Evolutionary conservation across 2,797 vertebrate genomes (phyloP), one percentile per base, ranked within the genome.

Genomic region (Microctenopoma stevenorrisi): DNA sequence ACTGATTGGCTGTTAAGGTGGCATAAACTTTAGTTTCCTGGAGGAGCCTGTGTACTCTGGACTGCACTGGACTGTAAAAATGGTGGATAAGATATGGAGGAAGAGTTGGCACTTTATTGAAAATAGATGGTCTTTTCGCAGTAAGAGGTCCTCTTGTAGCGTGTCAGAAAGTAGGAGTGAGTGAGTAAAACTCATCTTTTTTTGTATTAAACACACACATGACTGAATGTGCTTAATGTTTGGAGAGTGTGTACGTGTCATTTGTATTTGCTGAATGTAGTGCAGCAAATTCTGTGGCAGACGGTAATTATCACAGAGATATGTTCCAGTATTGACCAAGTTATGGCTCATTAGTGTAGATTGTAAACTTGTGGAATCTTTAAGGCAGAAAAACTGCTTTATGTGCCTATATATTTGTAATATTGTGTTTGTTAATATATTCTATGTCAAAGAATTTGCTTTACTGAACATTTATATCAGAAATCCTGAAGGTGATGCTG

Each of bases 51-150:
- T 91, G 91, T 78, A 91, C 93, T 94, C 94, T 94, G 93, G 90
- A 91, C 94, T 74, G 74, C 25, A 71, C 61, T 76, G 72, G 68
- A 60, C 87, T 74, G 83, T 63, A 44, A 89, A 74, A 81, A 89
- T 91, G 92, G 83, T 91, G 84, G 92, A 94, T 87, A 92, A 92
- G 74, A 84, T 94, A 35, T 94, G 92, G 92, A 92, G 91, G 79
- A 92, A 86, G 84, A 92, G 79, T 61, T 94, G 90, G 84, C 82
- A 85, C 1, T 93, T 91, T 58, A 82, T 91, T 64, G 91, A 91
- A 78, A 85, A 69, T 77, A 86, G 86, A 76, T 78, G 85, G 28
- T 91, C 92, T 80, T 63, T 90, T 47, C 88, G 88, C 66, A 86
- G 67, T 48, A 88, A 82, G 64, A 80, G 53, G 48, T 58, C 75